These are phyloP conservation scores for Euplagia quadripunctaria DNA, from an alignment of 2,888 invertebrate genomes.

Conservation along the genomic window DNA sequence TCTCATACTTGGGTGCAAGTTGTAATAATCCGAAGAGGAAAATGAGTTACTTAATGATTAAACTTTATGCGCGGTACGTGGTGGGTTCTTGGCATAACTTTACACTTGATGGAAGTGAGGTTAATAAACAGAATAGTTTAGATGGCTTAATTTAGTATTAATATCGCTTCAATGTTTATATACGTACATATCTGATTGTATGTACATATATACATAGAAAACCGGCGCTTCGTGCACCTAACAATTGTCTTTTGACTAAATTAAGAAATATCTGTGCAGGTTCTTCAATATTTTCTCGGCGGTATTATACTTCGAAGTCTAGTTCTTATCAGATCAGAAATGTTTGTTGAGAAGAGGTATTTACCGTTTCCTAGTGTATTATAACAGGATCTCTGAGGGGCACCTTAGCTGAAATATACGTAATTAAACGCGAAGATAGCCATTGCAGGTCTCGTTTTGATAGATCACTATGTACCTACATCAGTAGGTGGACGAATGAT, in stretches of 20 bases:
- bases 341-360: too few relatives aligned
- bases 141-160: slow-evolving; percentile 21
- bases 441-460: too few relatives aligned
- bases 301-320: too few relatives aligned
- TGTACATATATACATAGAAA: not conserved
- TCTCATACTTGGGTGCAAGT: slow-evolving; percentile 14
- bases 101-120: slow-evolving; percentile 21
- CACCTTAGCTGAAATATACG: too few relatives aligned
- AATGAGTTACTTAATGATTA: slow-evolving; percentile 25
- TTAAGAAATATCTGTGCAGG: too few relatives aligned
- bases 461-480: too few relatives aligned
- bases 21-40: slow-evolving; percentile 20
- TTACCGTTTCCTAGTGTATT: too few relatives aligned
- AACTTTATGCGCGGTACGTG: slow-evolving; percentile 18
- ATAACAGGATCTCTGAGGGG: too few relatives aligned
- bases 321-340: too few relatives aligned
- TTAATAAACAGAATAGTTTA: slow-evolving; percentile 27
- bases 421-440: too few relatives aligned
- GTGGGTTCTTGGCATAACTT: slow-evolving; percentile 21
- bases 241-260: not conserved
- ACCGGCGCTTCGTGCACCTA: not conserved
- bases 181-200: not conserved
- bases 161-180: slow-evolving; percentile 3
- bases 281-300: too few relatives aligned
- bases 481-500: too few relatives aligned